phyloP scores from a whole-genome alignment of 2,113 vertebrate species.

The Dromas ardeola region DNA sequence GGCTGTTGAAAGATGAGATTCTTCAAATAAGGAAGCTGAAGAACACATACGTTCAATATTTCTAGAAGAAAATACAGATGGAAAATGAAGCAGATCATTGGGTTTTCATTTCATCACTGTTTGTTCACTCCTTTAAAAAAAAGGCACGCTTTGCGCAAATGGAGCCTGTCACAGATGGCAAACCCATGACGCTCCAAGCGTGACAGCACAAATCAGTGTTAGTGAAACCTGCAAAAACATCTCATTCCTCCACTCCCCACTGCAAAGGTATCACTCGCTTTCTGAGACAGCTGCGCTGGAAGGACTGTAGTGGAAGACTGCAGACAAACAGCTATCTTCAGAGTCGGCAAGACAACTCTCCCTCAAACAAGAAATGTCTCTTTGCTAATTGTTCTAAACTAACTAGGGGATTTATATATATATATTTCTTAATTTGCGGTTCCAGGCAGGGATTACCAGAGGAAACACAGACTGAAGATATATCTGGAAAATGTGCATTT shows the following conservation, averaged over 20 bases:
- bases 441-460: conserved; percentile 23
- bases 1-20: conserved; percentile 53
- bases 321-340: neutral
- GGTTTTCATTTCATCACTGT: neutral
- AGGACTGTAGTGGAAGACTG: neutral
- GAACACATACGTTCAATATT: conserved; percentile 23
- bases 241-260: neutral
- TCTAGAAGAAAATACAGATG: conserved; percentile 13
- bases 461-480: neutral
- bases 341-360: neutral
- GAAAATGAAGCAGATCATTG: neutral
- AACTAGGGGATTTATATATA: neutral
- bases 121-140: neutral
- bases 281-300: neutral
- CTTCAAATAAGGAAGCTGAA: conserved; percentile 40
- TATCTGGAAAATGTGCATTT: neutral
- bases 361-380: neutral
- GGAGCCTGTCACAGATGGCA: neutral
- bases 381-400: neutral
- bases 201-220: neutral
- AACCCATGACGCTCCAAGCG: neutral
- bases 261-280: neutral
- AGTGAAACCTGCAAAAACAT: neutral
- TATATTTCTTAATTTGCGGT: neutral
- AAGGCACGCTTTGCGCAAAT: neutral